A percentile compares a stretch with the other conserved stretches of the same genome.
These are phyloP conservation scores for Mobula birostris DNA, from an alignment of 2,113 vertebrate genomes.

Conservation along the genomic window DNA sequence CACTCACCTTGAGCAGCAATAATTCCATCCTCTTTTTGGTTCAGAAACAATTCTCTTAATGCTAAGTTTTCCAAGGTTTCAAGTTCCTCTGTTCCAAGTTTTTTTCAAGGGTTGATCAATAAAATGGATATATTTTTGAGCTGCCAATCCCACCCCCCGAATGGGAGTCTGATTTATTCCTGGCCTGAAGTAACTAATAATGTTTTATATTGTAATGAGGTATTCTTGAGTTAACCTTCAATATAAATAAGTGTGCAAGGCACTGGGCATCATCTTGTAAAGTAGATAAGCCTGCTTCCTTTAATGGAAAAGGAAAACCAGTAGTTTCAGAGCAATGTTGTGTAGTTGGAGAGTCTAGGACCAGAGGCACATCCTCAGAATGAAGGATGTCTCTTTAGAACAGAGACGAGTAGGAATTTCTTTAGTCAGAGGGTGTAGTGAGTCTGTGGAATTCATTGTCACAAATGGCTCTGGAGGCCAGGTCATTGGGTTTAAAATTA, in stretches of 20 bases:
- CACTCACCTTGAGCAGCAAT: not conserved
- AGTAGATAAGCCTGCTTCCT: not conserved
- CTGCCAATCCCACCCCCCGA: not conserved
- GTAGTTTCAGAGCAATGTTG: not conserved
- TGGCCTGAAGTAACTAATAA: conserved; percentile 1
- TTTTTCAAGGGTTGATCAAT: not conserved
- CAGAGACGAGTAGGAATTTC: too few species aligned
- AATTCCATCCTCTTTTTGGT: not conserved
- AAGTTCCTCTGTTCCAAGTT: not conserved
- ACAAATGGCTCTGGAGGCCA: too few species aligned
- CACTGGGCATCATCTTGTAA: not conserved
- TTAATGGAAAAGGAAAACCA: not conserved
- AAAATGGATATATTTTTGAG: not conserved
- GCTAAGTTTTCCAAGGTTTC: too few species aligned
- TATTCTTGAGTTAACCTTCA: not conserved
- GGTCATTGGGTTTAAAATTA: too few species aligned
- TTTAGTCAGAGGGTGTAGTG: too few species aligned
- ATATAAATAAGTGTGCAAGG: not conserved
- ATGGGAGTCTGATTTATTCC: not conserved
- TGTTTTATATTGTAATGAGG: conserved; percentile 7
- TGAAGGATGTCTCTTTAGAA: too few species aligned
- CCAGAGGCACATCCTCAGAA: too few species aligned
- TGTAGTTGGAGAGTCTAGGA: too few species aligned
- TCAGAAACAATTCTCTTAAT: not conserved
- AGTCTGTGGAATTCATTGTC: too few species aligned